phyloP scores from a whole-genome alignment of 2,113 vertebrate species.

The Mirounga angustirostris region DNA sequence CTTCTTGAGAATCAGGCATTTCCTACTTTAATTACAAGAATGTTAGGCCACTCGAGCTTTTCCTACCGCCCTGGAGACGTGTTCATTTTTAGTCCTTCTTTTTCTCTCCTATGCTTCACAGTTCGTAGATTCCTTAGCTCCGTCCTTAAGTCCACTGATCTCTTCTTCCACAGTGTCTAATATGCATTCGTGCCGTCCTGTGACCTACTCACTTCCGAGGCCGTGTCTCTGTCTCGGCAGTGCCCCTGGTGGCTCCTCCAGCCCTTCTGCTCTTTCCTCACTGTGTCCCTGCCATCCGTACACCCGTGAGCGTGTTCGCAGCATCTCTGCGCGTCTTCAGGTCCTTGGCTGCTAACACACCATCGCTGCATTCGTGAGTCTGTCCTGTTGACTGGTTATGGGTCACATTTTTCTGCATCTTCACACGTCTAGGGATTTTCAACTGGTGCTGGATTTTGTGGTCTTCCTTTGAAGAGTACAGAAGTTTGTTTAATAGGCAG shows the following conservation, averaged over 20 bases:
- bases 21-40: background rate
- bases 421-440: background rate
- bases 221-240: background rate
- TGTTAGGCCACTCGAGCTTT: too few species aligned
- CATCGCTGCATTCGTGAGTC: background rate
- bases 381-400: accelerated
- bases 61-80: accelerated
- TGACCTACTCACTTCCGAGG: accelerated
- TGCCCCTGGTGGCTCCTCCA: accelerated
- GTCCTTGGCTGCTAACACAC: background rate
- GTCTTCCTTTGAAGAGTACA: background rate
- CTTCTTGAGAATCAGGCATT: background rate
- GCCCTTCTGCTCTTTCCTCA: background rate
- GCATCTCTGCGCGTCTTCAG: accelerated
- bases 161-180: accelerated
- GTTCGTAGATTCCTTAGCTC: background rate
- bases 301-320: accelerated
- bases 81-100: too few species aligned
- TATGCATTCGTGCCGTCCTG: accelerated
- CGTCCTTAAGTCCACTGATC: too few species aligned
- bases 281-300: background rate
- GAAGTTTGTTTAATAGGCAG: background rate
- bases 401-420: background rate
- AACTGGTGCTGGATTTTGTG: background rate
- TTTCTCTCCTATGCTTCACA: accelerated